Evolutionary conservation across 2,113 vertebrate genomes (phyloP).

Genomic region (Onychostoma macrolepis): DNA sequence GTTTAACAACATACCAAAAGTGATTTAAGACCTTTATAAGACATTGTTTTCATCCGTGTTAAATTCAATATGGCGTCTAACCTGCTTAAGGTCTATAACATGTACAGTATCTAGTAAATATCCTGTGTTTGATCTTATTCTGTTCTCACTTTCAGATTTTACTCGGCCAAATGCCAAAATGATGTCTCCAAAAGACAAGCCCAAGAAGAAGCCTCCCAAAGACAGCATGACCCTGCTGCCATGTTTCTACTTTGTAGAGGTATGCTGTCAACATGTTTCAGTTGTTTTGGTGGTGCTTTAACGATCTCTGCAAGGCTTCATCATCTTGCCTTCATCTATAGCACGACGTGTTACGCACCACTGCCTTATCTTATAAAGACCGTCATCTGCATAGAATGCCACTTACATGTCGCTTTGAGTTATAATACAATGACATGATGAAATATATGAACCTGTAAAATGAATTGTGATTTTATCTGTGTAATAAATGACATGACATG

Average conservation of each 20-base stretch:
- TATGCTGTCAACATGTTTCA: conserved; percentile 42
- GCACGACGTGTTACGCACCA: background rate
- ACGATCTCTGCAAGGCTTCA: background rate
- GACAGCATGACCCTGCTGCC: conserved; percentile 84
- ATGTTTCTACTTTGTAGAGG: conserved; percentile 87
- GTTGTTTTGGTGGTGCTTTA: background rate
- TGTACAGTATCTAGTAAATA: background rate
- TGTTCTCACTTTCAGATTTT: conserved; percentile 43
- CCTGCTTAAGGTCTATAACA: no score
- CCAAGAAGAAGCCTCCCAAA: conserved; percentile 76
- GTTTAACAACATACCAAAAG: no score
- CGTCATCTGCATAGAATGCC: background rate
- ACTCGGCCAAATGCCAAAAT: conserved; percentile 69
- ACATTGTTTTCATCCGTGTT: no score
- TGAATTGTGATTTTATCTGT: background rate
- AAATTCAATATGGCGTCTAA: no score
- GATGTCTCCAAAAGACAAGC: conserved; percentile 80
- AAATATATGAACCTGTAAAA: no score
- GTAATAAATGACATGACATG: background rate
- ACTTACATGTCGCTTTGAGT: conserved; percentile 2
- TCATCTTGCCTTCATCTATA: background rate
- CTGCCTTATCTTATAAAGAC: background rate
- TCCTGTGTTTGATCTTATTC: background rate
- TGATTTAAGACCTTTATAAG: no score
- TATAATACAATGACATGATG: background rate